phyloP scores from a whole-genome alignment of 2,113 vertebrate species.

The Dermatemys mawii region DNA sequence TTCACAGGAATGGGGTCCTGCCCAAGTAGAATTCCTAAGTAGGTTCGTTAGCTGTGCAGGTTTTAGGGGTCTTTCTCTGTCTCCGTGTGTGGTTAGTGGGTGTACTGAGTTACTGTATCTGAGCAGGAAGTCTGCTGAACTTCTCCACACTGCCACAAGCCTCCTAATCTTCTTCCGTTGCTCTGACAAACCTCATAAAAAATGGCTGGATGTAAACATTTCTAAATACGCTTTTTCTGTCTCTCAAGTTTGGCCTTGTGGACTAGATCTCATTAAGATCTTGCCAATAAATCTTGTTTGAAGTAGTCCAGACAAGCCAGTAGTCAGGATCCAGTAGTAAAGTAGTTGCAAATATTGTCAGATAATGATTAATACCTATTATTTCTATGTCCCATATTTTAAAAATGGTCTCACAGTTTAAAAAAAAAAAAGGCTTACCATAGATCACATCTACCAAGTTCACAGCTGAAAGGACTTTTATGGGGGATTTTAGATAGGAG shows the following conservation, averaged over 20 bases:
- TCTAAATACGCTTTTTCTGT: background rate
- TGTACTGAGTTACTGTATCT: background rate
- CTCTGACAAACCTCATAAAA: background rate
- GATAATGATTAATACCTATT: background rate
- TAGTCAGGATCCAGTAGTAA: background rate
- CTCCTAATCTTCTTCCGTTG: background rate
- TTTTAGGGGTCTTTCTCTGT: too few species aligned
- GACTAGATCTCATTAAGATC: background rate
- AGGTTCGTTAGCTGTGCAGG: background rate
- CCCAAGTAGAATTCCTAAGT: background rate
- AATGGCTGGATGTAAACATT: background rate
- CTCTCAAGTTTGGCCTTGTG: background rate
- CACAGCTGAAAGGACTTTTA: background rate
- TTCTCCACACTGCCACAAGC: background rate
- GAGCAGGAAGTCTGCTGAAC: background rate
- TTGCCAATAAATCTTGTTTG: background rate
- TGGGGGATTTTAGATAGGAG: background rate
- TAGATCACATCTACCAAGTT: background rate
- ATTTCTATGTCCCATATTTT: background rate
- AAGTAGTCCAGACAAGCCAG: background rate
- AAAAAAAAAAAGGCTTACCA: background rate
- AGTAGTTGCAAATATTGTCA: background rate
- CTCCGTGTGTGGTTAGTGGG: rapidly evolving
- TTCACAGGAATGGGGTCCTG: background rate
- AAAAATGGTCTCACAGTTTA: background rate